These are phyloP conservation scores for Asarcornis scutulata DNA, from an alignment of 2,113 vertebrate species.

Conservation along the genomic window DNA sequence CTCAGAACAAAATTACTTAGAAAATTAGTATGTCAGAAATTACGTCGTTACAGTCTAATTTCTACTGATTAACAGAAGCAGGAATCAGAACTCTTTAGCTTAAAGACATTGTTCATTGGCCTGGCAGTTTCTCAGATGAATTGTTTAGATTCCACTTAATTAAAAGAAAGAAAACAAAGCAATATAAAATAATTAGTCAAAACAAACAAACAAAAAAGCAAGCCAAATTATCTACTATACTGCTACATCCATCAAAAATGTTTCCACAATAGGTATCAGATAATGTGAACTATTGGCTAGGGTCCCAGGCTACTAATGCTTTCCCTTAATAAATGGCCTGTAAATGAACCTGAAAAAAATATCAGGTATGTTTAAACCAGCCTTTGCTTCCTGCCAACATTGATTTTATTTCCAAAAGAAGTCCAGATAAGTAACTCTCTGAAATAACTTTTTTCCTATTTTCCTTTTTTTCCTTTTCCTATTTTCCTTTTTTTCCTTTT, in stretches of 20 bases:
- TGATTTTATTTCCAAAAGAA: background rate
- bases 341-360: background rate
- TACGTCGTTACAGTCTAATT: background rate
- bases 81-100: background rate
- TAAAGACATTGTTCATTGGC: background rate
- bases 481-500: too few relatives aligned
- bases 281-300: background rate
- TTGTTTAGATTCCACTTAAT: background rate
- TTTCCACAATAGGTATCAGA: background rate
- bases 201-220: background rate
- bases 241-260: background rate
- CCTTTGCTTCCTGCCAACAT: background rate
- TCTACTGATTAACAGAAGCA: background rate
- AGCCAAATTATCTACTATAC: background rate
- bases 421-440: background rate
- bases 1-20: background rate
- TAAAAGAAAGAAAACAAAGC: constrained; percentile 5
- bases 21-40: background rate
- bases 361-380: background rate
- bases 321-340: background rate
- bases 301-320: background rate
- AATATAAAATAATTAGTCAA: background rate
- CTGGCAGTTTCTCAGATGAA: background rate
- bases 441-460: background rate
- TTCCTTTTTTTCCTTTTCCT: too few relatives aligned